Percentiles rank a stretch among this genome's conserved stretches.
phyloP scores from a whole-genome alignment of 1,140 invertebrate genomes.

The Globodera ellingtonae region DNA sequence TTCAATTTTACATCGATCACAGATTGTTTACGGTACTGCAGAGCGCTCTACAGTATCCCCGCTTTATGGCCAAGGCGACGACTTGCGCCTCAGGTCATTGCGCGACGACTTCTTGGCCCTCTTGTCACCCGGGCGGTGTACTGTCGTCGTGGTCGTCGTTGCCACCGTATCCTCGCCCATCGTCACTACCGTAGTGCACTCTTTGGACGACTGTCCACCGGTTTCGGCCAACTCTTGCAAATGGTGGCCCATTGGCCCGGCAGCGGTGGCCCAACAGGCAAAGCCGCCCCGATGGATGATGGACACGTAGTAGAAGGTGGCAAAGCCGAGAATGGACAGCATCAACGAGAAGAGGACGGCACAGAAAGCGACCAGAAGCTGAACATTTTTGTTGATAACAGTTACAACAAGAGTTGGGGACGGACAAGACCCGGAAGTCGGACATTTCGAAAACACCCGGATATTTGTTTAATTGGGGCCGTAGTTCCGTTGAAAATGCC shows the following conservation, averaged over 20 bases:
- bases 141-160: too few species aligned
- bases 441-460: background rate
- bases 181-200: background rate
- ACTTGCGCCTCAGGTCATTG: background rate
- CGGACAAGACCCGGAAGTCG: background rate
- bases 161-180: background rate
- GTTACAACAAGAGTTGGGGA: background rate
- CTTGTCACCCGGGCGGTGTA: background rate
- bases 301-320: background rate
- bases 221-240: too few species aligned
- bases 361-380: constrained; percentile 1
- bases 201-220: background rate
- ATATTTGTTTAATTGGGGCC: background rate
- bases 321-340: background rate
- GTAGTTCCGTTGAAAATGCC: background rate
- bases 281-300: background rate
- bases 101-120: too few species aligned
- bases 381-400: background rate
- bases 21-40: too few species aligned
- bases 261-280: background rate
- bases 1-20: too few species aligned
- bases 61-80: background rate
- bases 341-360: background rate
- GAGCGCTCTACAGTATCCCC: too few species aligned
- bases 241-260: background rate